Percentiles rank a stretch among this genome's conserved stretches.
phyloP scores from a whole-genome alignment of 2,888 invertebrate species.

The Masnerella sp. region DNA sequence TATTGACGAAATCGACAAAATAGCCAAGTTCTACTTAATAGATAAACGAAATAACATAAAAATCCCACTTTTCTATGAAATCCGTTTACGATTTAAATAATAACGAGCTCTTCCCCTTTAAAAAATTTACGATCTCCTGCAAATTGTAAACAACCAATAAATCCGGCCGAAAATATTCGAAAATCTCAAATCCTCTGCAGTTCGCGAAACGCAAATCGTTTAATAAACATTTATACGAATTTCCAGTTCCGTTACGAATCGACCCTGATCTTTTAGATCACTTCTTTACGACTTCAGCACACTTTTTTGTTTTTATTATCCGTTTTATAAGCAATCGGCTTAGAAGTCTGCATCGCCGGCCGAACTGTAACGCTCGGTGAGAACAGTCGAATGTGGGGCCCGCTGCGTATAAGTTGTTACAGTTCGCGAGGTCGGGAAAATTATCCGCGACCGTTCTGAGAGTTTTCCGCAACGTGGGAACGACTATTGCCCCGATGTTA shows the following conservation, averaged over 20 bases:
- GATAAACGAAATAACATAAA: too few relatives aligned
- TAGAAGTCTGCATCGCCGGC: conserved; percentile 9
- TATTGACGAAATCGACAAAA: too few relatives aligned
- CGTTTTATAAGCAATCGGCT: conserved; percentile 30
- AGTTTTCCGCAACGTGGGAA: conserved; percentile 49
- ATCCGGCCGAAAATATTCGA: too few relatives aligned
- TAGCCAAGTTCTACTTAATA: too few relatives aligned
- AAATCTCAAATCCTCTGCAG: too few relatives aligned
- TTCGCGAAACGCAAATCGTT: conserved; percentile 13
- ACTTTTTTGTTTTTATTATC: conserved; percentile 43
- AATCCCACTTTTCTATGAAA: too few relatives aligned
- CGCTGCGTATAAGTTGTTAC: conserved; percentile 36
- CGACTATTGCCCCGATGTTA: conserved; percentile 45
- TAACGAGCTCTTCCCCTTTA: too few relatives aligned
- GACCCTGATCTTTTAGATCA: conserved; percentile 47
- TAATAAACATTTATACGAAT: conserved; percentile 51
- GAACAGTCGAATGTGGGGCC: conserved; percentile 7
- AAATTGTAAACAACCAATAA: too few relatives aligned
- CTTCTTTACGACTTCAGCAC: conserved; percentile 25
- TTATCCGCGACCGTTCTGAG: conserved; percentile 39
- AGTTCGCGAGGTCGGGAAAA: conserved; percentile 48
- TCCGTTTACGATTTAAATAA: too few relatives aligned
- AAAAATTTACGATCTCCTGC: too few relatives aligned
- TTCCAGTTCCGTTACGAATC: conserved; percentile 47
- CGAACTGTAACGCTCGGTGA: conserved; percentile 21